Conservation (phyloP, 2,113 vertebrate genomes). For the Melanotaenia duboulayi region DNA sequence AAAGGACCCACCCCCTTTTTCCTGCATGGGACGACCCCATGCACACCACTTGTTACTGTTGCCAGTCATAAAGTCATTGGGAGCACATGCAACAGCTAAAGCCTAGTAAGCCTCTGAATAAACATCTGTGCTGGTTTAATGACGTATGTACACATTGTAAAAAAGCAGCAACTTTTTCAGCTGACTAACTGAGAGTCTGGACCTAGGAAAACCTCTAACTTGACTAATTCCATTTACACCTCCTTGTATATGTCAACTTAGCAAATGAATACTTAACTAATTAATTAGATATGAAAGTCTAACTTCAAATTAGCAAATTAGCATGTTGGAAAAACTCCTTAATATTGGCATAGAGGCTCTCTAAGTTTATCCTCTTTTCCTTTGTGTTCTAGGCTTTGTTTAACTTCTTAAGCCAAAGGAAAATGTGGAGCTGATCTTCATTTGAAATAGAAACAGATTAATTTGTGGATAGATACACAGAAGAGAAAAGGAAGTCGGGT, state of each 20-base stretch:
- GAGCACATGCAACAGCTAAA: slow-evolving; percentile 66
- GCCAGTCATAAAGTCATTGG: slow-evolving; percentile 89
- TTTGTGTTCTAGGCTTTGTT: slow-evolving; percentile 71
- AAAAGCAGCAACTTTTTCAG: slow-evolving; percentile 78
- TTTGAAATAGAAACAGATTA: slow-evolving; percentile 72
- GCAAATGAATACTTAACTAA: neutral
- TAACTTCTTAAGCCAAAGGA: slow-evolving; percentile 66
- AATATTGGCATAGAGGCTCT: slow-evolving; percentile 69
- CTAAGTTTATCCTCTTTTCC: slow-evolving; percentile 55
- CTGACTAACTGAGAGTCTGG: neutral
- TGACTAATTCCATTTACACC: neutral
- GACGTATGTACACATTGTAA: slow-evolving; percentile 87
- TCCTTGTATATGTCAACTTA: neutral
- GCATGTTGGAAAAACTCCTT: slow-evolving; percentile 66
- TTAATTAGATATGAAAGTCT: neutral
- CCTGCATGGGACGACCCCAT: slow-evolving; percentile 43
- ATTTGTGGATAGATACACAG: slow-evolving; percentile 64
- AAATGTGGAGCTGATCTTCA: slow-evolving; percentile 72
- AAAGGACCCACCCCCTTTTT: slow-evolving; percentile 63
- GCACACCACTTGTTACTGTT: slow-evolving; percentile 83
- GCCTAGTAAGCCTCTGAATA: slow-evolving; percentile 84
- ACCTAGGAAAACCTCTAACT: neutral
- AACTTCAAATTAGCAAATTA: slow-evolving; percentile 78
- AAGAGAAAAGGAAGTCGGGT: slow-evolving; percentile 49
- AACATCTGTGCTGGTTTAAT: slow-evolving; percentile 87